Base-by-base conservation (phyloP, 2,113 vertebrate species). In the Hyaena hyaena region DNA sequence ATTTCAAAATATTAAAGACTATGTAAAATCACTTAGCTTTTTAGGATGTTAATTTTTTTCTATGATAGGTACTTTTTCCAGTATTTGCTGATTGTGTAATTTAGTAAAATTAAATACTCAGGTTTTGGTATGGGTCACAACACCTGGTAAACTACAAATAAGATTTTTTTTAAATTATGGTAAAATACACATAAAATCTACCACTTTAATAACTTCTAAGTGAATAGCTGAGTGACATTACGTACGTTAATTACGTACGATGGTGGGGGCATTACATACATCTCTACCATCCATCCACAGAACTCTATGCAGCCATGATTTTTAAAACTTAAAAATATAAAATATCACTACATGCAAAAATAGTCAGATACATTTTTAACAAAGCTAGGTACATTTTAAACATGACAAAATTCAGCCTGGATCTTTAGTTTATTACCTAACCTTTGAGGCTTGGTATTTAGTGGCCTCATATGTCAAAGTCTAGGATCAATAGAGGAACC, bases 101-200 rank as follows among this genome's bases (percentile, higher is more conserved):
- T 85, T 86, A 96, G 90, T 66, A 74, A 94, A 90, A 58, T 80
- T 58, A 53, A 95, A 81, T 53, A 79, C 8, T 48, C 50, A 93
- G 53, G 21, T 61, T 89, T 93, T 80, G 50, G 8, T 86, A 80
- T 58, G 26, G 55, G 31, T 45, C 55, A 66, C 24, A 86, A 21
- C 10, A 17, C 21, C 11, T 76, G 66, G 5, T 39, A 81, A 94
- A 68, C 43, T 45, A 61, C 8, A 65, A 15, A 12, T 48, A 24
- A 61, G 12, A 39, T 68, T 81, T 45, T 31, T 7, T 14, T 14
- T 19, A 76, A 93, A 43, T 2, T 86, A 50, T 73, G n/a, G 55
- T 58, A 88, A 92, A 92, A 66, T 82, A 65, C 17, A 76, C 7
- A 48, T 35, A 69, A 93, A 65, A 89, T 45, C 31, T 63, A 63